Evolutionary conservation across 2,888 invertebrate genomes (phyloP), one percentile per base, ranked within the genome.

Genomic region (Zonitis immaculata): DNA sequence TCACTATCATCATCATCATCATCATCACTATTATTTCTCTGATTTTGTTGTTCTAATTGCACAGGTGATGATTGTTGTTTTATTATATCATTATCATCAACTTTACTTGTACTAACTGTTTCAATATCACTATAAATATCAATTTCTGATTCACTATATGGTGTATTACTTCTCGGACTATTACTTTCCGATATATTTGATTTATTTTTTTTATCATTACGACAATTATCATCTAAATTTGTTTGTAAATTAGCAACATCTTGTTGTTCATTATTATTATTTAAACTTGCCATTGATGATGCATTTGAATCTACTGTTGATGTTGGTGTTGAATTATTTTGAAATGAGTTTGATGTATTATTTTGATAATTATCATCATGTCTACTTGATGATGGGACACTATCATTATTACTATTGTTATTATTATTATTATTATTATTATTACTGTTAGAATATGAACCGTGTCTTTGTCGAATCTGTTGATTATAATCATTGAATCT

Each of bases 71-170:
- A 30, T 25, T 57, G 58, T 54, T 66, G n/a, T n/a, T n/a, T n/a
- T n/a, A n/a, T 66, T 14, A 68, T 58, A 28, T 61, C 59, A 28
- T 56, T 53, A 8, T 71, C 72, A 43, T 73, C 72, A 1, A 67
- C 70, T 43, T 72, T 73, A 25, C 74, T 75, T 52, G 67, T 57
- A 54, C 62, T 44, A 59, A 73, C 74, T 1, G 77, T 77, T 66
- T 83, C 83, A 42, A 84, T 82, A 59, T 85, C 84, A 57, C 82
- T 81, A 64, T 84, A 85, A 59, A 84, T 80, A 62, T 85, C 83
- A 32, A 81, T 76, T 56, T 84, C 82, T 2, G 77, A 77, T 14
- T 77, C 77, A 35, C 70, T 72, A n/a, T 56, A 62, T 12, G 64
- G 61, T 20, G 65, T 64, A 30, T 60, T 64, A 35, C 61, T 63